Base-by-base conservation (phyloP, 2,113 vertebrate genomes). In the Pituophis catenifer region DNA sequence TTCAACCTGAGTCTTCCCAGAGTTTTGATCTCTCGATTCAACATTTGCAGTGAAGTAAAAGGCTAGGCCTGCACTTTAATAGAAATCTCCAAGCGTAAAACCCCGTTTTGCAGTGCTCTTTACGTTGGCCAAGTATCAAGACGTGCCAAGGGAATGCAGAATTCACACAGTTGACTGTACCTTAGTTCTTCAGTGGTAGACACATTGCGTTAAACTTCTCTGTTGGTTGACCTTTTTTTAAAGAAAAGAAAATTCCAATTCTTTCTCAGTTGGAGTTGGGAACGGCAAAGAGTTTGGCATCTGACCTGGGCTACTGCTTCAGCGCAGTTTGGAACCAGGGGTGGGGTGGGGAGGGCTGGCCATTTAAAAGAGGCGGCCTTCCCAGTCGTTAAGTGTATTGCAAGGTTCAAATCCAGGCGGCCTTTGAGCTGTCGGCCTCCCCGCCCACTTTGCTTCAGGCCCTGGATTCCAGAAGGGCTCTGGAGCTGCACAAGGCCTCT, bases 1-100 rank as follows among this genome's bases (percentile, higher is more conserved):
- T 96, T 26, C 26, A 92, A 94, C 96, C 94, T 95, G 93, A 96
- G 55, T 3, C 91, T 26, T 38, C 65, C 21, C 3, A 10, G 59
- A 1, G 9, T 88, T 29, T 26, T 26, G 17, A 55, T 96, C 94
- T 95, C 19, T 3, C 94, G 95, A 94, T 91, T 96, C 53, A 92
- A 92, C 90, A 89, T 94, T 91, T 94, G 90, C 90, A 93, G 90
- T 95, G 96, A 98, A 97, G 29, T 88, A 54, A n/a, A 26, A 87
- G 94, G 91, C n/a, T 97, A 95, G 97, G 96, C 98, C 97, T 97
- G 97, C 97, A 97, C 97, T 97, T 98, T 97, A 97, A 97, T 96
- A 94, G 92, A 96, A 93, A 93, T 96, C 93, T 96, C 50, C 96
- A 97, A 97, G 96, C 95, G 13, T 96, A 96, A 97, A 96, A 94